Percentiles rank a stretch among this genome's conserved stretches.
Evolutionary conservation across 2,888 invertebrate species (phyloP).

Genomic region (Ypsolopha scabrella): DNA sequence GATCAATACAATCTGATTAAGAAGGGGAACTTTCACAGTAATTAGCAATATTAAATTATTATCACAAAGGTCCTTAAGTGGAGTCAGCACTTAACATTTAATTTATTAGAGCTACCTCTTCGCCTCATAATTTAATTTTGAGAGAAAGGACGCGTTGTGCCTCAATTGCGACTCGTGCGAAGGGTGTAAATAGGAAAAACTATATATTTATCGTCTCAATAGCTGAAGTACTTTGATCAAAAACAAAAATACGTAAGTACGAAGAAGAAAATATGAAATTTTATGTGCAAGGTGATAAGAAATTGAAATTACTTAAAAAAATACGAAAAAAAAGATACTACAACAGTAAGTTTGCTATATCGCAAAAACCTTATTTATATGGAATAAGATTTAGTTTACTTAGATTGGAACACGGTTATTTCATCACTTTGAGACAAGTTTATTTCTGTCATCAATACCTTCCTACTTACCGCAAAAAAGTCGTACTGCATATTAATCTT

Average conservation of each 20-base stretch:
- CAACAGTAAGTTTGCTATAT: too few relatives aligned
- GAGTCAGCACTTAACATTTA: slow-evolving; percentile 39
- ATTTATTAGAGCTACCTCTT: slow-evolving; percentile 35
- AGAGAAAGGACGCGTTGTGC: slow-evolving; percentile 26
- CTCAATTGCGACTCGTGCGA: background rate
- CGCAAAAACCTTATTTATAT: too few relatives aligned
- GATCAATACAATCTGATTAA: slow-evolving; percentile 12
- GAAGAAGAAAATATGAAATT: background rate
- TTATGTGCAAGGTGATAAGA: background rate
- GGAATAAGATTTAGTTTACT: too few relatives aligned
- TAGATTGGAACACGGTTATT: too few relatives aligned
- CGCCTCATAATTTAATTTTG: slow-evolving; percentile 42
- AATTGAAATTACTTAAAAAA: background rate
- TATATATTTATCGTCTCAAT: too few relatives aligned
- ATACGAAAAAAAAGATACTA: background rate
- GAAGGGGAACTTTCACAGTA: slow-evolving; percentile 23
- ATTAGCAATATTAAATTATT: slow-evolving; percentile 41
- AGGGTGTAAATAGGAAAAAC: too few relatives aligned
- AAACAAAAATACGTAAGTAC: background rate
- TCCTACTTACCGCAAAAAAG: too few relatives aligned
- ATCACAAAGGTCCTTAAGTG: slow-evolving; percentile 27
- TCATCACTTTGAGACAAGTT: too few relatives aligned
- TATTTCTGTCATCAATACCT: too few relatives aligned
- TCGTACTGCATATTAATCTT: too few relatives aligned
- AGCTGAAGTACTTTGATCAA: too few relatives aligned